These are phyloP conservation scores for Protophormia terraenovae DNA, from an alignment of 2,888 invertebrate genomes.

Conservation along the genomic window DNA sequence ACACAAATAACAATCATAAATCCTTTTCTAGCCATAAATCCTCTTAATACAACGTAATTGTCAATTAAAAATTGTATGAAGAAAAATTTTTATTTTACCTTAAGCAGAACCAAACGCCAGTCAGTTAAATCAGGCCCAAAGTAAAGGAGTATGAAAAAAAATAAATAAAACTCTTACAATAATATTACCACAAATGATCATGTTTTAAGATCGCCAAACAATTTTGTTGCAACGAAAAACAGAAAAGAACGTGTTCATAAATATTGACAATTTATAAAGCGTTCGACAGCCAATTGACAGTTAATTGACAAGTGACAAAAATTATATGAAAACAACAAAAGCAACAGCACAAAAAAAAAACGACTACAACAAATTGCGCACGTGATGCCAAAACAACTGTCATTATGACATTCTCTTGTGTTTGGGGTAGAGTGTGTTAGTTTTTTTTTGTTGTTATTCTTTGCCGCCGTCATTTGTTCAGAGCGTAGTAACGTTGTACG, in stretches of 20 bases:
- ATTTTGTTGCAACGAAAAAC: conserved; percentile 55
- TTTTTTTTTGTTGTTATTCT: conserved; percentile 22
- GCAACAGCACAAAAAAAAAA: conserved; percentile 25
- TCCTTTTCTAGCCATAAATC: conserved; percentile 69
- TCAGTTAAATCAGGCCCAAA: neutral
- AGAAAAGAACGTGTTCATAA: conserved; percentile 65
- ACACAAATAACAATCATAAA: conserved; percentile 60
- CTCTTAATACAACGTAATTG: conserved; percentile 68
- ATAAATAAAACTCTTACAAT: conserved; percentile 31
- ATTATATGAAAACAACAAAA: conserved; percentile 59
- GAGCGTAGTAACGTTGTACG: neutral
- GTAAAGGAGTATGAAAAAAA: neutral
- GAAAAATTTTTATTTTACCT: conserved; percentile 62
- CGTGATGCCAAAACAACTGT: conserved; percentile 68
- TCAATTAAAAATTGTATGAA: conserved; percentile 67
- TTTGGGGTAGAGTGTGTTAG: conserved; percentile 16
- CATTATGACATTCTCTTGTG: conserved; percentile 61
- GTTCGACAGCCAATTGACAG: conserved; percentile 68
- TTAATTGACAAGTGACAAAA: conserved; percentile 68
- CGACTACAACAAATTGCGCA: conserved; percentile 67
- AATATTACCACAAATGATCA: conserved; percentile 65
- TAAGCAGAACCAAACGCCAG: conserved; percentile 50
- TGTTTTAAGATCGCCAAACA: conserved; percentile 64
- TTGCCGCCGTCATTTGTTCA: conserved; percentile 46
- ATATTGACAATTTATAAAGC: conserved; percentile 69